phyloP scores from a whole-genome alignment of 2,888 invertebrate genomes.

The Hemithea aestivaria region DNA sequence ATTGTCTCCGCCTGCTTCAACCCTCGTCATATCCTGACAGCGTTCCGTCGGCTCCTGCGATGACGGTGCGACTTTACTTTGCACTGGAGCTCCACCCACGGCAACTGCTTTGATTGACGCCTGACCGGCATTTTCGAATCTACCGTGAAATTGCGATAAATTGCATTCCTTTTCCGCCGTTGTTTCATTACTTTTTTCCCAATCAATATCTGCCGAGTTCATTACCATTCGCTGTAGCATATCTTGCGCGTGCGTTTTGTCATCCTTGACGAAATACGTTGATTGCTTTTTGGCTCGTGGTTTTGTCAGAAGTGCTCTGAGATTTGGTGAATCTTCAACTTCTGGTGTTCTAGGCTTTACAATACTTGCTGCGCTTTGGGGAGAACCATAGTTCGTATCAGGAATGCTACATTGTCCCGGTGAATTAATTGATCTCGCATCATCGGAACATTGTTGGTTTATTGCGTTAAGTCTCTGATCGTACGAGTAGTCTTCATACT shows the following conservation, averaged over 20 bases:
- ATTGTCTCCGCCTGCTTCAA: slow-evolving; percentile 67
- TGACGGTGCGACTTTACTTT: slow-evolving; percentile 59
- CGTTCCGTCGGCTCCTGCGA: slow-evolving; percentile 52
- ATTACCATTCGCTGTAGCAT: slow-evolving; percentile 50
- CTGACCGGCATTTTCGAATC: slow-evolving; percentile 56
- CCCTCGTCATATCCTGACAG: slow-evolving; percentile 72
- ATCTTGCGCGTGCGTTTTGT: slow-evolving; percentile 51
- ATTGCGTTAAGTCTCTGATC: slow-evolving; percentile 42
- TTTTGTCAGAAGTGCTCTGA: slow-evolving; percentile 78
- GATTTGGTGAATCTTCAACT: slow-evolving; percentile 72
- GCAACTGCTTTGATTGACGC: slow-evolving; percentile 58
- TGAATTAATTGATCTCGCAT: slow-evolving; percentile 52
- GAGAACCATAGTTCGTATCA: slow-evolving; percentile 62
- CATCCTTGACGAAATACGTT: slow-evolving; percentile 49
- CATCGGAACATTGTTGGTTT: slow-evolving; percentile 42
- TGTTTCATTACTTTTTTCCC: slow-evolving; percentile 59
- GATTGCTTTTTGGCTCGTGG: slow-evolving; percentile 44
- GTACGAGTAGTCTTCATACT: slow-evolving; percentile 44
- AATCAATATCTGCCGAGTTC: slow-evolving; percentile 47
- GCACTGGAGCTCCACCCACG: slow-evolving; percentile 55
- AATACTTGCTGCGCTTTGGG: slow-evolving; percentile 53
- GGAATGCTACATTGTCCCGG: slow-evolving; percentile 60
- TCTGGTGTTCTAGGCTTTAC: slow-evolving; percentile 51
- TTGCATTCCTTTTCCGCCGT: slow-evolving; percentile 53
- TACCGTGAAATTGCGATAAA: slow-evolving; percentile 72